A percentile compares a stretch with the other conserved stretches of the same genome.
These are phyloP conservation scores for Cliona cf. orientalis DNA, from an alignment of 37 sponge, comb jelly and placozoan genomes.

Conservation along the genomic window DNA sequence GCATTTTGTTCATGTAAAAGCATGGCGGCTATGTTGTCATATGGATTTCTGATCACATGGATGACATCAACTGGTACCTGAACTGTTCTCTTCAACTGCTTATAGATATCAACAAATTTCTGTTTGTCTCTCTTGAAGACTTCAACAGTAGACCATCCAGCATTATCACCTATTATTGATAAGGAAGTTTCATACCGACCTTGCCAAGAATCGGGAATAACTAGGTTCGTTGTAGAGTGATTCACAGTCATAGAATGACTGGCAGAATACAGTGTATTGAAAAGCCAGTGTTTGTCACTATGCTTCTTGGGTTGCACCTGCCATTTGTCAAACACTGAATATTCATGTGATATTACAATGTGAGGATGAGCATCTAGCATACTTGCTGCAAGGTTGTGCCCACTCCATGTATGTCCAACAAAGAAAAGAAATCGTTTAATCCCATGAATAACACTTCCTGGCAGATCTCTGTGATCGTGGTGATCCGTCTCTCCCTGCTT, in stretches of 20 bases:
- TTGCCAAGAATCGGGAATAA: conserved; percentile 44
- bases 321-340: conserved; percentile 40
- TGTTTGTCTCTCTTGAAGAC: conserved; percentile 15
- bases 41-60: conserved; percentile 70
- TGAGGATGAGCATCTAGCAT: conserved; percentile 75
- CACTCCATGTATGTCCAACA: conserved; percentile 69
- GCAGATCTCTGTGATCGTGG: too few species aligned
- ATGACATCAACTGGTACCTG: conserved; percentile 32
- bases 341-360: conserved; percentile 69
- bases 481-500: too few species aligned
- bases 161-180: conserved; percentile 47
- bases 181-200: conserved; percentile 36
- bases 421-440: conserved; percentile 60
- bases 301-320: background rate
- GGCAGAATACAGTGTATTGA: conserved; percentile 35
- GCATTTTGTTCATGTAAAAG: conserved; percentile 37
- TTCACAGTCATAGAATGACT: background rate
- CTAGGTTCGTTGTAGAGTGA: conserved; percentile 22
- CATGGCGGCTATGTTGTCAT: conserved; percentile 77
- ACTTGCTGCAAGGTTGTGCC: conserved; percentile 69
- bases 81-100: conserved; percentile 17
- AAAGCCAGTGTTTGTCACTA: conserved; percentile 8
- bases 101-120: conserved; percentile 3
- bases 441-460: conserved; percentile 1
- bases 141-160: conserved; percentile 49